Percentiles rank a stretch among this genome's conserved stretches.
These are phyloP conservation scores for Microtus pennsylvanicus DNA, from an alignment of 2,113 vertebrate genomes.

Conservation along the genomic window DNA sequence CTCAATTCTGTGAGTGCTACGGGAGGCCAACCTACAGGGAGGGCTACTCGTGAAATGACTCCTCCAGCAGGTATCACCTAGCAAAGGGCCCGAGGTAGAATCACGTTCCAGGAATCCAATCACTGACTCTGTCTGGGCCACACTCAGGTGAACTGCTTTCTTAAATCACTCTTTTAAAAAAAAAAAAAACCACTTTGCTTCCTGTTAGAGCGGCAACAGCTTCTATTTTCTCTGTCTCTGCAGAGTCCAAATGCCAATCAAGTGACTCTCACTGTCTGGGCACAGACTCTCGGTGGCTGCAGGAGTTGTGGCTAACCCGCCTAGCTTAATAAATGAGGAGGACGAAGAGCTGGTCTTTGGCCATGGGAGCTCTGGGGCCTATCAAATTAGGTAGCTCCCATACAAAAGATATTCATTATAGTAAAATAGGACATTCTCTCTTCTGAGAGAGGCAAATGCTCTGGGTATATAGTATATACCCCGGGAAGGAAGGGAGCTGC, in stretches of 20 bases:
- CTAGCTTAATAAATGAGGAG: background rate
- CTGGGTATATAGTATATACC: background rate
- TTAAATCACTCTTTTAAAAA: constrained; percentile 51
- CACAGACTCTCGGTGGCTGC: background rate
- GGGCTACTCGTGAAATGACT: constrained; percentile 51
- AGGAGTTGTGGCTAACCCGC: background rate
- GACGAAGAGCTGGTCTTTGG: background rate
- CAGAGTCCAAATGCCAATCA: constrained; percentile 63
- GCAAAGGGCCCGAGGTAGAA: constrained; percentile 29
- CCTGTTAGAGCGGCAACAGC: constrained; percentile 68
- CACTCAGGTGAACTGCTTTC: constrained; percentile 63
- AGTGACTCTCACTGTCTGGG: background rate
- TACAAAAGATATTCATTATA: background rate
- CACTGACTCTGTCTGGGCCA: constrained; percentile 70
- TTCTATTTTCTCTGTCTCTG: constrained; percentile 68
- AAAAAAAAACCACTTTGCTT: constrained; percentile 27
- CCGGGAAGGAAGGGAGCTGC: background rate
- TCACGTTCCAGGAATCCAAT: constrained; percentile 61
- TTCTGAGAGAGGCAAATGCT: background rate
- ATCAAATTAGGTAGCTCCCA: background rate
- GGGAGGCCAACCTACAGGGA: background rate
- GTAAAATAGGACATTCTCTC: background rate
- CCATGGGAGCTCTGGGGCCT: background rate
- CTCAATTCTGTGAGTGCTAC: background rate
- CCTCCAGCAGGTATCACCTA: constrained; percentile 37